Evolutionary conservation across 2,113 vertebrate genomes (phyloP).

Genomic region (Colistium nudipinnis): DNA sequence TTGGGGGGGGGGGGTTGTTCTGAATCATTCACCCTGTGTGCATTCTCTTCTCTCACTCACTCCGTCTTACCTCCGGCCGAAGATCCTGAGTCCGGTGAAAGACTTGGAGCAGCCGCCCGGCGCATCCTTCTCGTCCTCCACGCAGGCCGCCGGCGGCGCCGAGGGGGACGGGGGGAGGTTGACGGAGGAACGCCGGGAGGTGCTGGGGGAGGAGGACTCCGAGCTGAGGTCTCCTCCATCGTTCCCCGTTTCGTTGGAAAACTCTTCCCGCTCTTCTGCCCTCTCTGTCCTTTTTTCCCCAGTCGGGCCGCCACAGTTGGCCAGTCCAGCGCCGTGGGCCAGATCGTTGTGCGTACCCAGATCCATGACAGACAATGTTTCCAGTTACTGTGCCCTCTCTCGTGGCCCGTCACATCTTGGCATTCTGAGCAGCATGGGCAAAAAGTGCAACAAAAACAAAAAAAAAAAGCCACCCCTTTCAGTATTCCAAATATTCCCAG

Average conservation of each 20-base stretch:
- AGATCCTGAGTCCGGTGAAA: slow-evolving; percentile 63
- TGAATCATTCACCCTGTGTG: too few relatives aligned
- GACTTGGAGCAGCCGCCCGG: slow-evolving; percentile 59
- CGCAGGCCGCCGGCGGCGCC: neutral
- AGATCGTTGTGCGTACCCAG: neutral
- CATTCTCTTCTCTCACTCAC: too few relatives aligned
- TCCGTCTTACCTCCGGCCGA: slow-evolving; percentile 60
- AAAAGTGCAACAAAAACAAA: neutral
- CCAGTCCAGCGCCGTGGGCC: neutral
- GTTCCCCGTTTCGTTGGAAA: neutral
- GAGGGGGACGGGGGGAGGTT: neutral
- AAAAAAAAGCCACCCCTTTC: too few relatives aligned
- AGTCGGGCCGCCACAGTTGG: neutral
- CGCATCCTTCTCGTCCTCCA: slow-evolving; percentile 54
- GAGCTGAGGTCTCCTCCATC: slow-evolving; percentile 50
- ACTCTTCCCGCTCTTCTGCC: neutral
- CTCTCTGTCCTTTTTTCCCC: neutral
- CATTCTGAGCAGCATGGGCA: neutral
- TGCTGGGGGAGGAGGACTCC: slow-evolving; percentile 48
- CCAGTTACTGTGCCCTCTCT: neutral
- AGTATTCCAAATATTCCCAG: neutral
- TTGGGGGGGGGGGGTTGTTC: too few relatives aligned
- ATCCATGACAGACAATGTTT: slow-evolving; percentile 32
- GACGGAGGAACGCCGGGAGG: slow-evolving; percentile 31
- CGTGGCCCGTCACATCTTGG: slow-evolving; percentile 12